Evolutionary conservation across 2,888 invertebrate species (phyloP).

Genomic region (Cartodere bifasciata): DNA sequence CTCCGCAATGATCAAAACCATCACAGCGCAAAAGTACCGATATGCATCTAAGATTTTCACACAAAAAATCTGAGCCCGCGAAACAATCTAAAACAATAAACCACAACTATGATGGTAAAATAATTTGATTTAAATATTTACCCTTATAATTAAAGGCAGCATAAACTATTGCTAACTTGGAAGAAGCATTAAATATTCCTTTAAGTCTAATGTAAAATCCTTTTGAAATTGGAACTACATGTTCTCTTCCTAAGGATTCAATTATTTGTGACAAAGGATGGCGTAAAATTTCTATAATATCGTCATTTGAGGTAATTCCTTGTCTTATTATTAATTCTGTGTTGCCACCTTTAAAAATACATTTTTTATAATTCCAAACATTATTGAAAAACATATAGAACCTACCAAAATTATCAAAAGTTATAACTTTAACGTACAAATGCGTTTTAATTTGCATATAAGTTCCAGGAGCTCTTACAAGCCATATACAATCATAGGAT

Average conservation of each 20-base stretch:
- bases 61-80: constrained; percentile 53
- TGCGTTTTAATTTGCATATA: constrained; percentile 54
- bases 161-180: constrained; percentile 54
- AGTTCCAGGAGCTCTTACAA: constrained; percentile 51
- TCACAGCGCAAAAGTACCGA: constrained; percentile 55
- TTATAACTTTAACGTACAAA: constrained; percentile 43
- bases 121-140: constrained; percentile 24
- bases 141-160: constrained; percentile 59
- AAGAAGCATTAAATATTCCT: constrained; percentile 49
- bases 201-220: constrained; percentile 58
- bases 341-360: constrained; percentile 37
- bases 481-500: constrained; percentile 58
- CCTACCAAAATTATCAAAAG: constrained; percentile 28
- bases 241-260: constrained; percentile 37
- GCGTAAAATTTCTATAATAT: constrained; percentile 43
- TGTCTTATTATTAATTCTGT: constrained; percentile 51
- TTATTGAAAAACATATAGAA: background rate
- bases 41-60: constrained; percentile 59
- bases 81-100: constrained; percentile 44
- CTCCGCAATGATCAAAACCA: constrained; percentile 66
- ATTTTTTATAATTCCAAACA: constrained; percentile 2
- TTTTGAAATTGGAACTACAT: constrained; percentile 46
- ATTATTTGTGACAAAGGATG: constrained; percentile 35
- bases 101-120: constrained; percentile 3
- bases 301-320: constrained; percentile 52